A percentile compares a stretch with the other conserved stretches of the same genome.
These are phyloP conservation scores for Macaria liturata DNA, from an alignment of 2,888 invertebrate species.

Conservation along the genomic window DNA sequence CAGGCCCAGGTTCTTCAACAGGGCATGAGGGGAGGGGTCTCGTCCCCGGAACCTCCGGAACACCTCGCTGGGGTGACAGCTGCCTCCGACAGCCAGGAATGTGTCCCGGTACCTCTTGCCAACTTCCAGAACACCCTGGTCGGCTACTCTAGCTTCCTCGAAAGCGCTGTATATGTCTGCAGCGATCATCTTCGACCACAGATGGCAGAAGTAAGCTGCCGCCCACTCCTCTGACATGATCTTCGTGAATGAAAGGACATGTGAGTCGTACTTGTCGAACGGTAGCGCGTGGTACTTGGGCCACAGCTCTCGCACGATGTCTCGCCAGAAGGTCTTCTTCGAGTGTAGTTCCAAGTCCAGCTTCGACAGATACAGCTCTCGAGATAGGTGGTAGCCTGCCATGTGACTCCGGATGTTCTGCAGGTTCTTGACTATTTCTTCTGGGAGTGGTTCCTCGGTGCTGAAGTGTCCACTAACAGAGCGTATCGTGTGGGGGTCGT, in stretches of 20 bases:
- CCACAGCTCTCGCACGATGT: constrained; percentile 90
- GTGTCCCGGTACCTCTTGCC: constrained; percentile 91
- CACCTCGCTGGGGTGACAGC: constrained; percentile 91
- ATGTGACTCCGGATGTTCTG: constrained; percentile 87
- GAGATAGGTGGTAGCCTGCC: constrained; percentile 90
- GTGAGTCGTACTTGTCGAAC: constrained; percentile 90
- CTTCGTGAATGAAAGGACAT: constrained; percentile 92
- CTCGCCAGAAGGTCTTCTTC: constrained; percentile 91
- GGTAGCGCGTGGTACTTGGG: constrained; percentile 90
- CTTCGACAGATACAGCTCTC: constrained; percentile 91
- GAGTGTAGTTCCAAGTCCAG: constrained; percentile 93
- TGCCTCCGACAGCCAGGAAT: constrained; percentile 92
- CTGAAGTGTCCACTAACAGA: constrained; percentile 89
- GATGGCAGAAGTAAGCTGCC: constrained; percentile 92
- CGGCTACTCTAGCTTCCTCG: constrained; percentile 84
- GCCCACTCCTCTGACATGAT: constrained; percentile 93
- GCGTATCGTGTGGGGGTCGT: constrained; percentile 83
- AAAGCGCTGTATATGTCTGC: constrained; percentile 96
- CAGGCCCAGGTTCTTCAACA: constrained; percentile 86
- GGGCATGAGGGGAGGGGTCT: constrained; percentile 93
- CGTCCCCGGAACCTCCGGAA: constrained; percentile 96
- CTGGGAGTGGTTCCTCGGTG: constrained; percentile 88
- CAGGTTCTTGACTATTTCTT: constrained; percentile 85
- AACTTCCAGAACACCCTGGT: constrained; percentile 80
- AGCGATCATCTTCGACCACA: constrained; percentile 95